Evolutionary conservation across 2,113 vertebrate species (phyloP), one percentile per base, ranked within the genome.

Genomic region (Melanotaenia duboulayi): DNA sequence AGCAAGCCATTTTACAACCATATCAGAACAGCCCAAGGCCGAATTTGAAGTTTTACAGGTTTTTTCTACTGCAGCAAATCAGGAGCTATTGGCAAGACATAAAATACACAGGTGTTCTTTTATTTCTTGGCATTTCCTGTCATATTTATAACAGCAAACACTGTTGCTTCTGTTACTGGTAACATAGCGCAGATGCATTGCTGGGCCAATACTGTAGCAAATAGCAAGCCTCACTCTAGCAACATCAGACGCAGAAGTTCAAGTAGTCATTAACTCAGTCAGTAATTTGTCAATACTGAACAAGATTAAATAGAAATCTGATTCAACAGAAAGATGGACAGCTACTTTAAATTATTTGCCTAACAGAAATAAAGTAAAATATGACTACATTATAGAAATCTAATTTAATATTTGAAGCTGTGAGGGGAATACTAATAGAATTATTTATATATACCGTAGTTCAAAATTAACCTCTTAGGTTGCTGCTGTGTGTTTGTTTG

Each of bases 1-100:
- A 13, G 44, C 37, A 8, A 59, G 35, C 39, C 37, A 23, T 40
- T 40, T 23, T 16, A 11, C 35, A 6, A 8, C 22, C 4, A 5
- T 28, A 32, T 61, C 59, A 64, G 44, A 48, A 24, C 11, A 49
- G 61, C 17, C 11, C 2, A 25, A 64, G 44, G 44, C 24, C 4
- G 32, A 65, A 23, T 52, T n/a, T 28, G n/a, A 20, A 65, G 2
- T 52, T 37, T 52, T 20, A 65, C 35, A 65, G n/a, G 28, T 52
- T 65, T 65, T 40, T 50, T 22, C 48, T 23, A 14, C 28, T 23
- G 28, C 28, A 40, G 10, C 63, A 65, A 14, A 23, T 65, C 48
- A 49, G 24, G 17, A 35, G 14, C 59, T 62, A 35, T 62, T 39
- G 25, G 39, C 4, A 11, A 60, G 37, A 60, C 40, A 60, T 23